phyloP scores from a whole-genome alignment of 2,888 invertebrate genomes.

The Aphidoletes aphidimyza region DNA sequence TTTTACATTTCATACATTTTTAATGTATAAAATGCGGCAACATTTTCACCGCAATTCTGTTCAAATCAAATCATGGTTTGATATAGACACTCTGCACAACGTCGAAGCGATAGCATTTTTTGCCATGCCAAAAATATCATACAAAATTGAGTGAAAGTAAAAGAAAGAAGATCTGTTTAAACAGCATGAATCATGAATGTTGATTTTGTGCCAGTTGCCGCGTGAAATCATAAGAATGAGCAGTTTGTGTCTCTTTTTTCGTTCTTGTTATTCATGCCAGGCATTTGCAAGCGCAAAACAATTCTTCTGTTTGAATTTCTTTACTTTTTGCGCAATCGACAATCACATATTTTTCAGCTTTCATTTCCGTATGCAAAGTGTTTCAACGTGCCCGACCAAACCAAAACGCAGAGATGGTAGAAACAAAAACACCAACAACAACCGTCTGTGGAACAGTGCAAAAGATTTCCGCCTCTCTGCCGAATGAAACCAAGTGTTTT shows the following conservation, averaged over 20 bases:
- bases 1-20: neutral
- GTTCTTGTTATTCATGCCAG: no score
- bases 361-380: constrained; percentile 42
- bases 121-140: neutral
- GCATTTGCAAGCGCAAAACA: no score
- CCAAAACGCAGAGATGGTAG: neutral
- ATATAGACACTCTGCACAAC: neutral
- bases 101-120: neutral
- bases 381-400: neutral
- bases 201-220: neutral
- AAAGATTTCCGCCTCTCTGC: neutral
- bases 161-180: neutral
- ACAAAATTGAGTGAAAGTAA: neutral
- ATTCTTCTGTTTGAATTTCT: neutral
- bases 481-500: constrained; percentile 5
- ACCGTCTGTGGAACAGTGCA: neutral
- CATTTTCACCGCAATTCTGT: neutral
- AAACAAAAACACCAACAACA: no score
- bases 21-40: neutral
- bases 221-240: neutral
- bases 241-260: no score
- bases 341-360: neutral
- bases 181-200: constrained; percentile 5
- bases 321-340: neutral
- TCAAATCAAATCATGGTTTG: neutral